Conservation (phyloP, 2,888 invertebrate genomes). For the Acanthosepion esculentum region DNA sequence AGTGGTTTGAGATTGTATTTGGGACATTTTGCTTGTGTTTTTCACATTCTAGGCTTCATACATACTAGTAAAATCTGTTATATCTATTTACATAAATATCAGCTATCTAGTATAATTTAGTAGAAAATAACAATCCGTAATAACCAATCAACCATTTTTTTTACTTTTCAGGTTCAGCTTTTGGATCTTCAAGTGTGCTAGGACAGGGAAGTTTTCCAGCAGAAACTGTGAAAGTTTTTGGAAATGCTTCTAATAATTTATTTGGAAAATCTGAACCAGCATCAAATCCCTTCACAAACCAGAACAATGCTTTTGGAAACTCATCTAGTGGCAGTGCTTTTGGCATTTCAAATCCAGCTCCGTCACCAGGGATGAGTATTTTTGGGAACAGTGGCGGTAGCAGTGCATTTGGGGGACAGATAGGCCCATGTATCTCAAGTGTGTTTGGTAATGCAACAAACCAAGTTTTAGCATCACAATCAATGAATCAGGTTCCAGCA, state of each 20-base stretch:
- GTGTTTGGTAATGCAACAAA: not conserved
- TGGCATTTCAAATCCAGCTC: not conserved
- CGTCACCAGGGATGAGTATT: not conserved
- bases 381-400: conserved; percentile 49
- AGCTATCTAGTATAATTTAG: not conserved
- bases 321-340: conserved; percentile 44
- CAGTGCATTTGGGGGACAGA: conserved; percentile 38
- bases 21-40: too few species aligned
- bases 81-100: not conserved
- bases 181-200: conserved; percentile 47
- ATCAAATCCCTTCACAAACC: not conserved
- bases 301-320: conserved; percentile 48
- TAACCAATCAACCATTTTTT: not conserved
- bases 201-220: conserved; percentile 41
- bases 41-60: too few species aligned
- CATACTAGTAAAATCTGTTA: not conserved
- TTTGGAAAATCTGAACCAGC: conserved; percentile 50
- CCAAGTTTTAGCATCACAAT: not conserved
- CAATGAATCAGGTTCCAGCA: not conserved
- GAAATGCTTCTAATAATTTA: conserved; percentile 45
- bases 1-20: too few species aligned
- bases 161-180: not conserved
- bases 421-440: not conserved
- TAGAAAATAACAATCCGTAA: not conserved
- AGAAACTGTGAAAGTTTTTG: conserved; percentile 44